Percentiles rank a stretch among this genome's conserved stretches.
Conservation (phyloP, 2,113 vertebrate species). For the Muntiacus reevesi region DNA sequence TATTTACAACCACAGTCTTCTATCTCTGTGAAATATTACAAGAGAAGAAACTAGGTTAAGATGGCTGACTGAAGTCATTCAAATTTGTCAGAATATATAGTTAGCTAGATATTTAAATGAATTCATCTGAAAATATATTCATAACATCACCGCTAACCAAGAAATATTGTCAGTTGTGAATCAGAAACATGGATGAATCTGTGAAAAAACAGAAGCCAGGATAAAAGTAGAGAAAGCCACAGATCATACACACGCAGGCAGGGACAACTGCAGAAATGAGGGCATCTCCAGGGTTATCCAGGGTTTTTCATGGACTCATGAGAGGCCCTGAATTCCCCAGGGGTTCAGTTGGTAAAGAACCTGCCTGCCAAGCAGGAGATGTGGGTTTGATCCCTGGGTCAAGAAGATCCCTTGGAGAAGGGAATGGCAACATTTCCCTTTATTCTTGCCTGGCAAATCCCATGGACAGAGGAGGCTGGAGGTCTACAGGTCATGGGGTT, state of each 20-base stretch:
- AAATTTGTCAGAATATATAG: not conserved
- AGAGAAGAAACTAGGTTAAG: not conserved
- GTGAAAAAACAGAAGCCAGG: not conserved
- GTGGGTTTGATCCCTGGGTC: fast-evolving
- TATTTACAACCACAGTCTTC: not conserved
- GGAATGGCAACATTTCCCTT: not conserved
- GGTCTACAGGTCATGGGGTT: not conserved
- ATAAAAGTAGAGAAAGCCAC: not conserved
- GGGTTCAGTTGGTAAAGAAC: not conserved
- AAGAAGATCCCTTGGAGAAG: not conserved
- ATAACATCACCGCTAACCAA: not conserved
- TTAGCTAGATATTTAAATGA: not conserved
- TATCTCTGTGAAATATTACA: not conserved
- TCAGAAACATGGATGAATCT: not conserved
- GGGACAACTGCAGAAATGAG: not conserved
- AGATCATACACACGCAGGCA: fast-evolving
- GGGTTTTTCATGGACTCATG: not conserved
- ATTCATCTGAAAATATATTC: not conserved
- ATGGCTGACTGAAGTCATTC: not conserved
- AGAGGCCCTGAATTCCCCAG: not conserved
- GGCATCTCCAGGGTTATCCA: too few species aligned
- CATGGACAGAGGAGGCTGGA: not conserved
- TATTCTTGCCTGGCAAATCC: not conserved
- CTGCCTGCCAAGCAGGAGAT: not conserved
- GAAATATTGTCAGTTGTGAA: not conserved